Conservation (phyloP, 2,113 vertebrate species). For the Callipepla squamata region DNA sequence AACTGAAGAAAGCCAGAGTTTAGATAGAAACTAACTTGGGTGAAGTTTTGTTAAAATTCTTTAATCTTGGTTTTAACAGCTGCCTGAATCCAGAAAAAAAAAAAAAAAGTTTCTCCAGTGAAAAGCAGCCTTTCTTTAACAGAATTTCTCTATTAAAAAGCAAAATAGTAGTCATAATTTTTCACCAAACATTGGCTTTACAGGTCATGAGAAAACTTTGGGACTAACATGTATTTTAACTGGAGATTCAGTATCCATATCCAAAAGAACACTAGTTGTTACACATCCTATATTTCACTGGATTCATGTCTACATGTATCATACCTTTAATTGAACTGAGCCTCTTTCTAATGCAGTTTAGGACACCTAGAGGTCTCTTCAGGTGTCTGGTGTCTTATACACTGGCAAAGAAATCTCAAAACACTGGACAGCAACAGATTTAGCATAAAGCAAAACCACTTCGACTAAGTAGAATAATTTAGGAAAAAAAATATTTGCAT, state of each 20-base stretch:
- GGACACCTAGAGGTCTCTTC: slow-evolving; percentile 13
- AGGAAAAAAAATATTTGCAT: neutral
- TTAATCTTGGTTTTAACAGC: neutral
- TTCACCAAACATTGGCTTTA: slow-evolving; percentile 2
- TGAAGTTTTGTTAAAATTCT: neutral
- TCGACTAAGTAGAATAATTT: slow-evolving; percentile 17
- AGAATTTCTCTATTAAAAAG: neutral
- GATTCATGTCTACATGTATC: neutral
- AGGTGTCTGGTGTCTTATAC: neutral
- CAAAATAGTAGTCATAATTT: neutral
- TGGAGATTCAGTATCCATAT: neutral
- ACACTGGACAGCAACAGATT: neutral
- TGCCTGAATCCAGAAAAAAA: neutral
- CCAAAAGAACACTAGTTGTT: neutral
- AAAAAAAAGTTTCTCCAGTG: neutral
- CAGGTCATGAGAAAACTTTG: neutral
- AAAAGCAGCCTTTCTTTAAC: neutral
- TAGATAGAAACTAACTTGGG: neutral
- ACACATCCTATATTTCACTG: neutral
- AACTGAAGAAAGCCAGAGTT: neutral
- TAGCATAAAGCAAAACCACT: slow-evolving; percentile 18
- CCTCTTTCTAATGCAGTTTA: slow-evolving; percentile 9
- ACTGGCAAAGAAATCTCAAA: slow-evolving; percentile 4
- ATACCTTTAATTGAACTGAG: neutral
- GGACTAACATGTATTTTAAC: neutral